Conservation (phyloP, 2,113 vertebrate species). For the Ophiodon elongatus region DNA sequence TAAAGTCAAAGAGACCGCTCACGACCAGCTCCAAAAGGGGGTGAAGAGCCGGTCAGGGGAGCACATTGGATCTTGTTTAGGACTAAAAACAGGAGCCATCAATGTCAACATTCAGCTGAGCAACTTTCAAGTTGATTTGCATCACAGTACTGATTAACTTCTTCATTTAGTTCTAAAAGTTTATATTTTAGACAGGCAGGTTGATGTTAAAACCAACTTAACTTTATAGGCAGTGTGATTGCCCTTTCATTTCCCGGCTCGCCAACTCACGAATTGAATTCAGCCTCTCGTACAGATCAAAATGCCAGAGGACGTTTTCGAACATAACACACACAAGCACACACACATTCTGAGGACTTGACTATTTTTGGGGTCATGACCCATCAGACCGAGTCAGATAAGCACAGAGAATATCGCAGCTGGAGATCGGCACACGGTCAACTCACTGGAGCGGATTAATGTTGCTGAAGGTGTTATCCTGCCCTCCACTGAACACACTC, state of each 20-base stretch:
- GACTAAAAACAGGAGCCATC: neutral
- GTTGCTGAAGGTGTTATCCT: neutral
- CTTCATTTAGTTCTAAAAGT: too few species aligned
- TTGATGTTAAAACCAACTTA: too few species aligned
- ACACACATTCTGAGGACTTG: too few species aligned
- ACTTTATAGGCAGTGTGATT: too few species aligned
- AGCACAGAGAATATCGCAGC: neutral
- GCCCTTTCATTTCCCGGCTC: neutral
- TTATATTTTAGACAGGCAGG: neutral
- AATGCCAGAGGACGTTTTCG: neutral
- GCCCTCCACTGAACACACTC: neutral
- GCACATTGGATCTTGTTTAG: neutral
- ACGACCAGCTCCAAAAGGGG: neutral
- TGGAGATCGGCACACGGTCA: neutral
- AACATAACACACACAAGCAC: too few species aligned
- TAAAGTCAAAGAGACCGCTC: neutral
- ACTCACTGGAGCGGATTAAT: neutral
- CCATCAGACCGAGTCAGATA: neutral
- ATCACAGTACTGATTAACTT: neutral
- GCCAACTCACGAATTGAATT: neutral
- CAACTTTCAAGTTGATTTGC: neutral
- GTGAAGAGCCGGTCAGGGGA: neutral
- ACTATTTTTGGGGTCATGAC: neutral
- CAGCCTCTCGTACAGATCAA: neutral
- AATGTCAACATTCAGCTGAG: neutral